phyloP scores from a whole-genome alignment of 2,888 invertebrate genomes.

The Sesamia inferens region DNA sequence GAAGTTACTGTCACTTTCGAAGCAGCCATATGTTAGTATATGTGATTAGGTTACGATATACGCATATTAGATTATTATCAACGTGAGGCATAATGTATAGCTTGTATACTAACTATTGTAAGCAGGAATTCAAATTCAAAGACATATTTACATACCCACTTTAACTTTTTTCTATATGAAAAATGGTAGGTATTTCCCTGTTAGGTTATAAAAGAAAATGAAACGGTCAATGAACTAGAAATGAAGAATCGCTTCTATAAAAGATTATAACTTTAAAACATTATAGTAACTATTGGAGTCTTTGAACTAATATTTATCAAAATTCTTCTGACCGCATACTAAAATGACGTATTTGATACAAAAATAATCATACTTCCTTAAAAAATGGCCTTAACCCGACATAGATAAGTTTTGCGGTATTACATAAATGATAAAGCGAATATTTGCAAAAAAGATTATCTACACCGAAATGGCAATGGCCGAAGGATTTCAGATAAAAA shows the following conservation, averaged over 20 bases:
- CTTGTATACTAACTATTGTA: background rate
- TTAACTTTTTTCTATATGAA: background rate
- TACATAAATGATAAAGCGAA: slow-evolving; percentile 62
- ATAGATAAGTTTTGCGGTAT: slow-evolving; percentile 59
- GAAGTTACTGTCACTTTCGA: slow-evolving; percentile 67
- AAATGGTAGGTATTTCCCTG: background rate
- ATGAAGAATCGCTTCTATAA: background rate
- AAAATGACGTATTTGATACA: slow-evolving; percentile 27
- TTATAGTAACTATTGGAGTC: background rate
- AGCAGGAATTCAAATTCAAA: background rate
- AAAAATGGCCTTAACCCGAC: slow-evolving; percentile 61
- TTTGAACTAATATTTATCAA: slow-evolving; percentile 5
- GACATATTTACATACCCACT: background rate
- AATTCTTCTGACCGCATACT: background rate
- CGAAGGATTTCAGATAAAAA: slow-evolving; percentile 51
- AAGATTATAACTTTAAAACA: too few species aligned
- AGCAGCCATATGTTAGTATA: slow-evolving; percentile 45
- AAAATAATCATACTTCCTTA: slow-evolving; percentile 55
- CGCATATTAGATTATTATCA: slow-evolving; percentile 37
- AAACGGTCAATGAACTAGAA: background rate
- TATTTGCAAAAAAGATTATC: slow-evolving; percentile 64
- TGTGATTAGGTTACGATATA: slow-evolving; percentile 54
- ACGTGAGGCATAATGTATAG: slow-evolving; percentile 6
- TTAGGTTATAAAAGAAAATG: background rate
- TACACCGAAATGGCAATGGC: slow-evolving; percentile 58